Evolutionary conservation across 2,113 vertebrate genomes (phyloP).

Genomic region (Pelodiscus sinensis): DNA sequence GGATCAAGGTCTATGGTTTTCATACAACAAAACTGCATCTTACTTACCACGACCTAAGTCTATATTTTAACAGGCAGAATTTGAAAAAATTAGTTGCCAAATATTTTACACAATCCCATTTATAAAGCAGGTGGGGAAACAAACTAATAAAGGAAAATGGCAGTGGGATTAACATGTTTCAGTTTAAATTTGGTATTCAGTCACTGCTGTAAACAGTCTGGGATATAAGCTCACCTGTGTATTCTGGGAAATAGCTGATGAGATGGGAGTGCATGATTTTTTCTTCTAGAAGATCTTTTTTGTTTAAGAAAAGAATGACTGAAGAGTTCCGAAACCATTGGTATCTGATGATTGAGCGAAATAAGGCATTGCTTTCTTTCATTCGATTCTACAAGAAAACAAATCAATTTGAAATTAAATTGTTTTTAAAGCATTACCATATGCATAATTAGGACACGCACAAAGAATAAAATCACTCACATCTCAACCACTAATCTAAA

Average conservation of each 20-base stretch:
- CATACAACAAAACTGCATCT: too few species aligned
- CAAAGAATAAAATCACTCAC: not conserved
- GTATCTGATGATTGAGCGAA: slow-evolving; percentile 86
- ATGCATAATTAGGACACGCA: not conserved
- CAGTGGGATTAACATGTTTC: not conserved
- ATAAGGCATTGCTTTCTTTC: slow-evolving; percentile 89
- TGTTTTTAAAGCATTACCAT: not conserved
- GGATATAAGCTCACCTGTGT: slow-evolving; percentile 76
- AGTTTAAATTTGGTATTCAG: not conserved
- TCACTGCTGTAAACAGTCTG: not conserved
- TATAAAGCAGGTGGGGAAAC: not conserved
- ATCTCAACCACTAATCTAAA: not conserved
- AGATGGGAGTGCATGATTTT: slow-evolving; percentile 88
- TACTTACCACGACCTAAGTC: not conserved
- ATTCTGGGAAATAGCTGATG: slow-evolving; percentile 85
- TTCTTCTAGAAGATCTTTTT: slow-evolving; percentile 88
- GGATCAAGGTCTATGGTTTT: too few species aligned
- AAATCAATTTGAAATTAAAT: not conserved
- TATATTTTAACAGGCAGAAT: not conserved
- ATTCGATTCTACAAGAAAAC: slow-evolving; percentile 84
- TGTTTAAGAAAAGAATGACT: slow-evolving; percentile 91
- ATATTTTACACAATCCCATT: not conserved
- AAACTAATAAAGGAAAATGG: not conserved
- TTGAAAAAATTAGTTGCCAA: not conserved
- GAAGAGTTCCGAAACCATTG: slow-evolving; percentile 88